Base-by-base conservation (phyloP, 1,140 invertebrate genomes). In the Zaprionus capensis region DNA sequence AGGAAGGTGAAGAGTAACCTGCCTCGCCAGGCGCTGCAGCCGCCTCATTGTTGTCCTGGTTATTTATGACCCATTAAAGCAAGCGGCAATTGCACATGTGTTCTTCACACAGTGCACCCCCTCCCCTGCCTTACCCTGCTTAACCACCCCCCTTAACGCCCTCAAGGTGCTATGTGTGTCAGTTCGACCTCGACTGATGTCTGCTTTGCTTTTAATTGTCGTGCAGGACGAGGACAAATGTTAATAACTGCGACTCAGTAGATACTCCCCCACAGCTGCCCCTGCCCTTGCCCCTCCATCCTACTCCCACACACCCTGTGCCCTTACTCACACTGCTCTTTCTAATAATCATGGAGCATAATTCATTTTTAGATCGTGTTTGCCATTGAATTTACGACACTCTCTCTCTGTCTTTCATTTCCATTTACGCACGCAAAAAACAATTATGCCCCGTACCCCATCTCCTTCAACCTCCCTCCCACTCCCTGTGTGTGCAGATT, bases 31-130 rank as follows among this genome's bases (percentile, higher is more conserved):
- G 31, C 31, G 31, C 49, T 87, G 80, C 84, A 88, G 75, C 70
- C 78, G 85, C 85, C 78, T 84, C 85, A 88, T 88, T 88, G 85
- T 88, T 88, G 81, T 88, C 73, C 84, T 68, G 62, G 85, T 88
- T 90, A 88, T 88, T 88, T 90, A 88, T 88, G 79, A 79, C 76
- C 85, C 85, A 88, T 88, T 88, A 88, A 90, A 85, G 84, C 84
- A 84, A 88, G 85, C 81, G 84, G 85, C 85, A 90, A 84, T 90
- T 90, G 85, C 85, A 88, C 85, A 88, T 90, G 85, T 90, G 85
- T 90, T 88, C 81, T 90, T 90, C 78, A 81, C 85, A 88, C 85
- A 46, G 41, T 73, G 11, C 41, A 3, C 14, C 38, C 26, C 31
- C 22, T 38, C 12, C 1, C 12, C 7, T 17, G 28, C 28, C 28